These are phyloP conservation scores for Dendrocincla tyrannina DNA, from an alignment of 2,797 vertebrate species.

Conservation along the genomic window DNA sequence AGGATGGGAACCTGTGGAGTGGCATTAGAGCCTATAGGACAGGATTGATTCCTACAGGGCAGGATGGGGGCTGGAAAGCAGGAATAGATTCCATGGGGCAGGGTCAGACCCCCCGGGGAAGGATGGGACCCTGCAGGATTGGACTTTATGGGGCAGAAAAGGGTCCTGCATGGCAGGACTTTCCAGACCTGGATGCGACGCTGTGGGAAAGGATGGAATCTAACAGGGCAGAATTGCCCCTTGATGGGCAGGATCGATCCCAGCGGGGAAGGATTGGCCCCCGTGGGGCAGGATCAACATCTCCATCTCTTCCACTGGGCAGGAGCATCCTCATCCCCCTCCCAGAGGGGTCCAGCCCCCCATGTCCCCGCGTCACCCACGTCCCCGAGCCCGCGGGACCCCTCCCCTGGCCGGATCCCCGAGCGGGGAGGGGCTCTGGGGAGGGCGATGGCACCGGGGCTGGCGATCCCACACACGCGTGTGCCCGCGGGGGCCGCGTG, in stretches of 20 bases:
- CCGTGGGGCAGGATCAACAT: not conserved
- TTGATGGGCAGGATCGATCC: not conserved
- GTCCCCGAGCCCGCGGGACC: not conserved
- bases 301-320: accelerated
- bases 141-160: not conserved
- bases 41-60: not conserved
- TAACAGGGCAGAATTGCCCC: no score
- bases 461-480: not conserved
- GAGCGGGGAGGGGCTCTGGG: accelerated
- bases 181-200: not conserved
- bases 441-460: not conserved
- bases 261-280: not conserved
- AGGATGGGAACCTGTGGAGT: not conserved
- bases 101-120: accelerated
- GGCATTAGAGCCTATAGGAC: accelerated
- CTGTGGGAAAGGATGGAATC: not conserved
- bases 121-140: no score
- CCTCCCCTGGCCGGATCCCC: not conserved
- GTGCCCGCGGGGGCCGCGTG: not conserved
- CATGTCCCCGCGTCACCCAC: not conserved
- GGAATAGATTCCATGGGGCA: accelerated
- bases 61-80: not conserved
- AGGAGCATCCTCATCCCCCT: not conserved
- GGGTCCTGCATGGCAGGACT: not conserved
- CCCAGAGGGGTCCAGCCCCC: not conserved